A percentile compares a stretch with the other conserved stretches of the same genome.
Evolutionary conservation across 1,140 invertebrate genomes (phyloP).

Genomic region (Cotesia glomerata): DNA sequence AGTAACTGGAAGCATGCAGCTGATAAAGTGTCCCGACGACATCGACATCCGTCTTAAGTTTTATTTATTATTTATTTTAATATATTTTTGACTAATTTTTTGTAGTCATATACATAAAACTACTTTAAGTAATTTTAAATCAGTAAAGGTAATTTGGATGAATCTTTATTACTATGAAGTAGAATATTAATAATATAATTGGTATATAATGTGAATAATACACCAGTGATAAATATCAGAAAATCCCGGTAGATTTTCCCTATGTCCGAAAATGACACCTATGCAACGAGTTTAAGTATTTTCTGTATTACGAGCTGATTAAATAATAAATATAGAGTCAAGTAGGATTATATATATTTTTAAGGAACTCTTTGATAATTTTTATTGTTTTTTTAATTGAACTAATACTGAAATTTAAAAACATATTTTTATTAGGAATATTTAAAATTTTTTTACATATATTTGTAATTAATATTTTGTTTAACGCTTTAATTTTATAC

Average conservation of each 20-base stretch:
- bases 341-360: too few species aligned
- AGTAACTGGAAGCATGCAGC: constrained; percentile 51
- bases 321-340: not conserved
- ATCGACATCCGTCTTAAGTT: constrained; percentile 49
- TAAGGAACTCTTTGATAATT: too few species aligned
- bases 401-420: too few species aligned
- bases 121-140: not conserved
- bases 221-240: not conserved
- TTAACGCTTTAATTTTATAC: too few species aligned
- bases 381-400: too few species aligned
- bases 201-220: not conserved
- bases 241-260: not conserved
- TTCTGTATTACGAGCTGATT: constrained; percentile 1
- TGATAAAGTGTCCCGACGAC: constrained; percentile 45
- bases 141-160: too few species aligned
- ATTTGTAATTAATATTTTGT: too few species aligned
- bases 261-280: not conserved
- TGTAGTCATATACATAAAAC: not conserved
- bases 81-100: not conserved
- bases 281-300: constrained; percentile 2
- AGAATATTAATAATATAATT: not conserved
- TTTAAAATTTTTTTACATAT: too few species aligned
- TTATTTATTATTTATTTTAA: constrained; percentile 1
- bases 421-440: too few species aligned
- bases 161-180: not conserved